phyloP scores from a whole-genome alignment of 2,797 vertebrate genomes.

The Stomatorhinus walkeri region DNA sequence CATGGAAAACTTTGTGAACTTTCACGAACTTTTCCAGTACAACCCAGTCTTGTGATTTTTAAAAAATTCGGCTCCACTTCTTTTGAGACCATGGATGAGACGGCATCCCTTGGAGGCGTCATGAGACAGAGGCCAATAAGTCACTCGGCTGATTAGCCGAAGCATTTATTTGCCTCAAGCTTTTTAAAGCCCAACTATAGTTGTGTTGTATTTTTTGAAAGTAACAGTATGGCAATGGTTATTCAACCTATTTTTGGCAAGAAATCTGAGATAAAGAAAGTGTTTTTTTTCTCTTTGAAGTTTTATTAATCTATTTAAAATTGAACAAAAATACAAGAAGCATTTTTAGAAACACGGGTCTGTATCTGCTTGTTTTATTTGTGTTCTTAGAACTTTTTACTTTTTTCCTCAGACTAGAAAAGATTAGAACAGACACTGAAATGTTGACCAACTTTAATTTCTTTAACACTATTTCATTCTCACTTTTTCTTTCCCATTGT shows the following conservation, averaged over 20 bases:
- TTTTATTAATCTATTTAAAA: neutral
- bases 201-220: slow-evolving; percentile 37
- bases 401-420: neutral
- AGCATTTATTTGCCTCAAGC: slow-evolving; percentile 40
- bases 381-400: too few relatives aligned
- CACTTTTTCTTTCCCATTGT: neutral
- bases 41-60: slow-evolving; percentile 37
- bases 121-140: slow-evolving; percentile 44
- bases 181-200: slow-evolving; percentile 25
- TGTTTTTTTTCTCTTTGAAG: neutral
- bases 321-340: neutral
- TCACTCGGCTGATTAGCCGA: slow-evolving; percentile 41
- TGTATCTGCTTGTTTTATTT: neutral
- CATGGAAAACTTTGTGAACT: slow-evolving; percentile 14
- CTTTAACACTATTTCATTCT: neutral
- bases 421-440: neutral
- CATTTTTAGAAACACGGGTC: neutral
- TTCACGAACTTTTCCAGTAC: slow-evolving; percentile 22
- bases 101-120: slow-evolving; percentile 42
- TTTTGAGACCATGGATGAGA: slow-evolving; percentile 24
- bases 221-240: slow-evolving; percentile 1
- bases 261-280: slow-evolving; percentile 1
- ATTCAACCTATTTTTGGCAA: slow-evolving; percentile 11
- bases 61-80: slow-evolving; percentile 19
- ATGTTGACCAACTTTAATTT: neutral